Conservation (phyloP, 2,797 vertebrate genomes). For the Falco naumanni region DNA sequence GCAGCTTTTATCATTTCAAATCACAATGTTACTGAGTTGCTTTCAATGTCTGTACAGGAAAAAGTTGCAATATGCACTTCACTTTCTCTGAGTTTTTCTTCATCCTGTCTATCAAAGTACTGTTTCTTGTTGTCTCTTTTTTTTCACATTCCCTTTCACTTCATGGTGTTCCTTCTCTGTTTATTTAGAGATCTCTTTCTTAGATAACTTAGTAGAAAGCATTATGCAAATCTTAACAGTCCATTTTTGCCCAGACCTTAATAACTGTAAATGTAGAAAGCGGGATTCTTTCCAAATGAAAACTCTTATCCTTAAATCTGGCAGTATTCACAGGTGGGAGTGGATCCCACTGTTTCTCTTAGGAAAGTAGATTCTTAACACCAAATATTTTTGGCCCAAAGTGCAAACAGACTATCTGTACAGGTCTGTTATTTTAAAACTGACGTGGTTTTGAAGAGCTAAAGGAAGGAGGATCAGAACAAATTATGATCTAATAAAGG, state of each 20-base stretch:
- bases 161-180: conserved; percentile 30
- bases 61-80: not conserved
- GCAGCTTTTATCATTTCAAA: not conserved
- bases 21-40: conserved; percentile 32
- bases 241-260: conserved; percentile 65
- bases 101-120: conserved; percentile 34
- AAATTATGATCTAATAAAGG: conserved; percentile 24
- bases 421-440: conserved; percentile 4
- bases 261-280: conserved; percentile 31
- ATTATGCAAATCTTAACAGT: conserved; percentile 21
- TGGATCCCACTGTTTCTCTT: conserved; percentile 13
- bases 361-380: conserved; percentile 19
- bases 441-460: conserved; percentile 18
- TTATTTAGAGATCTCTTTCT: conserved; percentile 63
- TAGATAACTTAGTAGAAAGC: conserved; percentile 37
- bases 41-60: not conserved
- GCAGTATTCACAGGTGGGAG: not conserved
- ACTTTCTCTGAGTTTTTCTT: not conserved
- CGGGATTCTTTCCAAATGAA: conserved; percentile 49
- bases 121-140: conserved; percentile 53
- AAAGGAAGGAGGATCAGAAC: not conserved
- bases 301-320: conserved; percentile 32
- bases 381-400: conserved; percentile 10
- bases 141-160: conserved; percentile 33
- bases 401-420: not conserved